These are phyloP conservation scores for Bufo bufo DNA, from an alignment of 2,113 vertebrate species.

Conservation along the genomic window DNA sequence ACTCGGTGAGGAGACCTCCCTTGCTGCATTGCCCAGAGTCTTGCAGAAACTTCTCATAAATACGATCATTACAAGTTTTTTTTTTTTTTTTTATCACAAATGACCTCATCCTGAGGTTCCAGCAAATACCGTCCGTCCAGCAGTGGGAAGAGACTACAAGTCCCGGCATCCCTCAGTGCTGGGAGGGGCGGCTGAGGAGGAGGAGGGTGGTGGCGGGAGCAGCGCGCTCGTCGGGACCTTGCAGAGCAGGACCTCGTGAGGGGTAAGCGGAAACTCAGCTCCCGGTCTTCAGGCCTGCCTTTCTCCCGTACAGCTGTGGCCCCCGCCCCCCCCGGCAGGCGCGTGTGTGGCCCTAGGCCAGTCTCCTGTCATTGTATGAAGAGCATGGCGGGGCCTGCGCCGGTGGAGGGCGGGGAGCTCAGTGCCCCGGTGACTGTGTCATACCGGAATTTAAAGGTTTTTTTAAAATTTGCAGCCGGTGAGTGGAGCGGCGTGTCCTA, in stretches of 20 bases:
- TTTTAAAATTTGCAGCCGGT: neutral
- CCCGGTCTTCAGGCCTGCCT: neutral
- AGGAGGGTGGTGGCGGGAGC: constrained; percentile 36
- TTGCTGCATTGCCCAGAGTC: too few relatives aligned
- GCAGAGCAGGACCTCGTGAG: constrained; percentile 7
- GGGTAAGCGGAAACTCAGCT: neutral
- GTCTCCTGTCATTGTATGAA: neutral
- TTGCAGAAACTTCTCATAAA: too few relatives aligned
- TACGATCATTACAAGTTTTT: too few relatives aligned
- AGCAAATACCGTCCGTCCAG: too few relatives aligned
- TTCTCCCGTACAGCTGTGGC: neutral
- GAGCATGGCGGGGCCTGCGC: constrained; percentile 1
- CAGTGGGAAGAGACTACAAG: neutral
- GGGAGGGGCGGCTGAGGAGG: neutral
- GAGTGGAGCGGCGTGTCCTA: neutral
- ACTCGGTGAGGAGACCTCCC: too few relatives aligned
- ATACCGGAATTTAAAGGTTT: neutral
- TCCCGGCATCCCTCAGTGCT: neutral
- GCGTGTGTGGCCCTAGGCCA: neutral
- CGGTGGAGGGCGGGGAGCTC: neutral
- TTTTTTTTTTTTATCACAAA: too few relatives aligned
- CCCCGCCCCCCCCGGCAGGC: neutral
- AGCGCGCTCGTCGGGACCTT: constrained; percentile 7
- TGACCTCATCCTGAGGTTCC: too few relatives aligned
- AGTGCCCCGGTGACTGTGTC: too few relatives aligned